A percentile compares a stretch with the other conserved stretches of the same genome.
phyloP scores from a whole-genome alignment of 2,797 vertebrate genomes.

The Benthosema pterotum region DNA sequence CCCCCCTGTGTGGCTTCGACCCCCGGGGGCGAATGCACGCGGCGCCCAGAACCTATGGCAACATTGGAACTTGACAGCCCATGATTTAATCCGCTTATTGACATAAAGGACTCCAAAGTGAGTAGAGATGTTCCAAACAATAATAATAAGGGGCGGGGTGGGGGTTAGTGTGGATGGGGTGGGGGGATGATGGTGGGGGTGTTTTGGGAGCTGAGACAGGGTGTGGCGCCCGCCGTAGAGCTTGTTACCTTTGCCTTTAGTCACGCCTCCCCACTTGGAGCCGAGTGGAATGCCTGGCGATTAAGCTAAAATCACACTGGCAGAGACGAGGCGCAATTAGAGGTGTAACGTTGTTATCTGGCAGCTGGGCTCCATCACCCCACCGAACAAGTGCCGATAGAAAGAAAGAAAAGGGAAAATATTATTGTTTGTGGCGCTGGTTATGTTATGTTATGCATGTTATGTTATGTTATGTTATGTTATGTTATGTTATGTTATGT shows the following conservation, averaged over 20 bases:
- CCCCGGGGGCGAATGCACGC: conserved; percentile 49
- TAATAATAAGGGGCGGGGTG: conserved; percentile 51
- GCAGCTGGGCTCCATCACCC: conserved; percentile 65
- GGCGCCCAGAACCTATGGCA: conserved; percentile 52
- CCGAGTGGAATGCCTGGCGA: conserved; percentile 55
- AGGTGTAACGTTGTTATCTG: conserved; percentile 64
- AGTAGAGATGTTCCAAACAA: conserved; percentile 54
- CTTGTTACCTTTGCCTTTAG: conserved; percentile 58
- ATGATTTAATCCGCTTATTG: conserved; percentile 56
- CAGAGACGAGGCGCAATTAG: conserved; percentile 61
- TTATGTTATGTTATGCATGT: conserved; percentile 28
- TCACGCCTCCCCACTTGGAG: conserved; percentile 59
- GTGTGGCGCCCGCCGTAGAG: conserved; percentile 46
- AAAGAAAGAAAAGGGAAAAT: conserved; percentile 67
- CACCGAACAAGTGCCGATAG: conserved; percentile 74
- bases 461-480: no score
- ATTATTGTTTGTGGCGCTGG: conserved; percentile 54
- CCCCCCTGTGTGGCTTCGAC: conserved; percentile 28
- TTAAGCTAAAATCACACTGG: conserved; percentile 60
- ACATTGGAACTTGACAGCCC: conserved; percentile 47
- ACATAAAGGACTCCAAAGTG: conserved; percentile 43
- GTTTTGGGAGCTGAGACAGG: conserved; percentile 49
- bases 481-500: no score
- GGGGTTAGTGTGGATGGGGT: conserved; percentile 48
- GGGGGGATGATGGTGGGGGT: conserved; percentile 24